These are phyloP conservation scores for Carcinoscorpius rotundicauda DNA, from an alignment of 1,140 invertebrate genomes.

Conservation along the genomic window DNA sequence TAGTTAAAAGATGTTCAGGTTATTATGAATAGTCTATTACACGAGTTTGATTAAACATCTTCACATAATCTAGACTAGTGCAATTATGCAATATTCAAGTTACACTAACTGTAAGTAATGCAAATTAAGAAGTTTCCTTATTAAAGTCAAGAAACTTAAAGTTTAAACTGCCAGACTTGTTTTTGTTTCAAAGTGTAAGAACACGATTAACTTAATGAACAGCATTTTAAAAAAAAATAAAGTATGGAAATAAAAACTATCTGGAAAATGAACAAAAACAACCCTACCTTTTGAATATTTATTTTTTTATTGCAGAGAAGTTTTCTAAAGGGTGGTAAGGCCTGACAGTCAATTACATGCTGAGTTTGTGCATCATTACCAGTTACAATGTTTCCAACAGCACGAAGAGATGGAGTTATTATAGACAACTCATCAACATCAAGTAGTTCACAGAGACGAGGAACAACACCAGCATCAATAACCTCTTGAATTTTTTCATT, in stretches of 20 bases:
- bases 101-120: too few relatives aligned
- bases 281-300: conserved; percentile 20
- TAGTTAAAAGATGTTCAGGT: too few relatives aligned
- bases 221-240: too few relatives aligned
- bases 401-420: conserved; percentile 91
- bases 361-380: conserved; percentile 98
- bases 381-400: conserved; percentile 99
- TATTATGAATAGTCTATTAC: too few relatives aligned
- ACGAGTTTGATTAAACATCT: too few relatives aligned
- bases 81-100: too few relatives aligned
- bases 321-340: conserved; percentile 4
- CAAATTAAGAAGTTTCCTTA: too few relatives aligned
- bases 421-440: conserved; percentile 58
- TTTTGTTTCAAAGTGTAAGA: too few relatives aligned
- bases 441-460: conserved; percentile 83
- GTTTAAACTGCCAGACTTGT: too few relatives aligned
- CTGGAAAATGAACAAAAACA: not conserved
- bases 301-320: conserved; percentile 71
- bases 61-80: too few relatives aligned
- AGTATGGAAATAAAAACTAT: not conserved
- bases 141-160: too few relatives aligned
- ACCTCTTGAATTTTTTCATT: conserved; percentile 96
- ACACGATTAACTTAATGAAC: not conserved
- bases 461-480: conserved; percentile 89
- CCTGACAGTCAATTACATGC: conserved; percentile 61